These are phyloP conservation scores for Unio pictorum DNA, from an alignment of 2,888 invertebrate species.

Conservation along the genomic window DNA sequence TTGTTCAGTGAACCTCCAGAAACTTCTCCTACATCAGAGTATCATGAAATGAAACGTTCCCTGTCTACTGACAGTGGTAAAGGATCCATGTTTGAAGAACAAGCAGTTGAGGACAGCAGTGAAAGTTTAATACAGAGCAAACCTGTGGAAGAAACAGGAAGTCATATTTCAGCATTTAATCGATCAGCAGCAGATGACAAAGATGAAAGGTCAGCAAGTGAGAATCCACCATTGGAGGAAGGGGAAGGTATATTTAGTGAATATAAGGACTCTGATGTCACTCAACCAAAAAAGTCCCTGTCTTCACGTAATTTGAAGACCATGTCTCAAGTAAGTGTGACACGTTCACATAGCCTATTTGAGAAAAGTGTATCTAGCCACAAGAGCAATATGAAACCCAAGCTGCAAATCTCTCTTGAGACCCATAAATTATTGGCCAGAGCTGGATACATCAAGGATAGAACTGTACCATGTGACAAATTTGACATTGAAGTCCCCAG, in stretches of 20 bases:
- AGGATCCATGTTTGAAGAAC: slow-evolving; percentile 51
- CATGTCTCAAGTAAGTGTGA: slow-evolving; percentile 26
- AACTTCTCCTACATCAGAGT: slow-evolving; percentile 16
- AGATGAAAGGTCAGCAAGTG: not conserved
- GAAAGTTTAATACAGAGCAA: not conserved
- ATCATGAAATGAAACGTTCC: slow-evolving; percentile 41
- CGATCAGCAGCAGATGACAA: not conserved
- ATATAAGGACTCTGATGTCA: no score
- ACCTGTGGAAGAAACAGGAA: not conserved
- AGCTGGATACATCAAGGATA: slow-evolving; percentile 55
- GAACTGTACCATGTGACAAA: not conserved
- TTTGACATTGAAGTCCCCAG: slow-evolving; percentile 37
- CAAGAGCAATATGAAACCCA: slow-evolving; percentile 43
- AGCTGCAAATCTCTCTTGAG: slow-evolving; percentile 58
- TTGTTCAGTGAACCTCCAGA: slow-evolving; percentile 46
- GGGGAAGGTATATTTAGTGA: no score
- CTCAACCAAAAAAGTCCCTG: slow-evolving; percentile 21
- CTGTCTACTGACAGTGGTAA: slow-evolving; percentile 58
- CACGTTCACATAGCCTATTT: slow-evolving; percentile 48
- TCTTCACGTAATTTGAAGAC: slow-evolving; percentile 34
- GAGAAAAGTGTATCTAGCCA: slow-evolving; percentile 24
- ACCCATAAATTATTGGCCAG: slow-evolving; percentile 60
- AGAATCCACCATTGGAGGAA: slow-evolving; percentile 1
- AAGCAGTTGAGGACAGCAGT: slow-evolving; percentile 18
- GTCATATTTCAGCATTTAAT: not conserved